phyloP scores from a whole-genome alignment of 2,797 vertebrate genomes.

The Mormyrops boulengeri region DNA sequence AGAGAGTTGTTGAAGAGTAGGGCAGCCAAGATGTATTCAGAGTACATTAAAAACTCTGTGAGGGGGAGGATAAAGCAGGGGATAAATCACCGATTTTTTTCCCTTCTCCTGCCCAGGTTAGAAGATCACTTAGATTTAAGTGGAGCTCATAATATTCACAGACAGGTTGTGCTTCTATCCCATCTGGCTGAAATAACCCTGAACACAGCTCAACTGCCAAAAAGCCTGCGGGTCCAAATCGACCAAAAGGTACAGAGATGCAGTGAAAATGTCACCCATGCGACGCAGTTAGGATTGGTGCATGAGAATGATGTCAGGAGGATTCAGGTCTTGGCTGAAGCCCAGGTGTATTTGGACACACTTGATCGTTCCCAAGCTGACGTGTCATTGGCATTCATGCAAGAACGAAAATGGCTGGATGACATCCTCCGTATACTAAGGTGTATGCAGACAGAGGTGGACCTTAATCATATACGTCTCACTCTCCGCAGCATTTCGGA shows the following conservation, averaged over 20 bases:
- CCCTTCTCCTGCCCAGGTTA: constrained; percentile 16
- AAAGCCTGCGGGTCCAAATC: neutral
- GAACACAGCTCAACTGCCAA: neutral
- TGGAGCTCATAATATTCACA: constrained; percentile 12
- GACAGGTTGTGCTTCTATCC: constrained; percentile 27
- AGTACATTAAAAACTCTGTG: constrained; percentile 11
- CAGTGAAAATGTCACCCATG: neutral
- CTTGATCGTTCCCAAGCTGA: neutral
- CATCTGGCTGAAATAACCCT: neutral
- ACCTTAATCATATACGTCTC: constrained; percentile 7
- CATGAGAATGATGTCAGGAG: constrained; percentile 12
- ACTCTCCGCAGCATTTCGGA: neutral
- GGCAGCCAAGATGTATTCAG: constrained; percentile 10
- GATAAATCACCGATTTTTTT: neutral
- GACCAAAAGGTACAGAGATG: neutral
- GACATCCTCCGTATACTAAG: neutral
- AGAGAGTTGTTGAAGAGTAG: constrained; percentile 32
- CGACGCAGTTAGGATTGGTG: neutral
- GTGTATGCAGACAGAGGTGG: neutral
- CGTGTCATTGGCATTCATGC: neutral
- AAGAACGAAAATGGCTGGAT: neutral
- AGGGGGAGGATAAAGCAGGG: constrained; percentile 9
- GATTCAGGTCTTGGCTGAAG: constrained; percentile 20
- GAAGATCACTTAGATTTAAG: neutral
- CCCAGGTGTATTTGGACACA: neutral